Percentiles rank a stretch among this genome's conserved stretches.
phyloP scores from a whole-genome alignment of 2,888 invertebrate genomes.

The Phengaris alcon region DNA sequence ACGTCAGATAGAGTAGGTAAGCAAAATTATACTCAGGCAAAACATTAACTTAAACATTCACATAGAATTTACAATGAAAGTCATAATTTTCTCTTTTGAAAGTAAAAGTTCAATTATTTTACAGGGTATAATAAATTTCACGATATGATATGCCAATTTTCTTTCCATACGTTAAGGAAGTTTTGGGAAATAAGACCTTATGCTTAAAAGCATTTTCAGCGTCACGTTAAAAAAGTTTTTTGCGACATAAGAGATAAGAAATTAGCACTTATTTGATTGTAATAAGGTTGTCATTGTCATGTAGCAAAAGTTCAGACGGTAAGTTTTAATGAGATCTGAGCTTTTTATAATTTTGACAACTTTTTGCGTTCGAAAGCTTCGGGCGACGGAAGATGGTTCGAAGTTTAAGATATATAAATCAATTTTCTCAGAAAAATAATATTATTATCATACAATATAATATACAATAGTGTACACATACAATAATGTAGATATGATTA shows the following conservation, averaged over 20 bases:
- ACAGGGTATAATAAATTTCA: not conserved
- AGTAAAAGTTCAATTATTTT: not conserved
- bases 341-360: not conserved
- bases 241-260: not conserved
- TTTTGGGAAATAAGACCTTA: not conserved
- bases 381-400: not conserved
- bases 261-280: constrained; percentile 21
- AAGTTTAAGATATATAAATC: constrained; percentile 16
- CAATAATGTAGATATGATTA: no score
- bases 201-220: not conserved
- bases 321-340: constrained; percentile 8
- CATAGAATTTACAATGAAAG: not conserved
- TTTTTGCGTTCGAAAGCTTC: not conserved
- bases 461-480: not conserved
- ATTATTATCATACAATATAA: not conserved
- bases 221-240: not conserved
- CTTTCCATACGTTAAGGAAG: not conserved
- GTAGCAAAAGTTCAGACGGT: not conserved
- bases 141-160: not conserved
- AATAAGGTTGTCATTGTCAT: constrained; percentile 8
- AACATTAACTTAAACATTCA: no score
- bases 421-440: not conserved
- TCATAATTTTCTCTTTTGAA: not conserved
- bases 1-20: no score
- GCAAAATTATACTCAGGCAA: no score